These are phyloP conservation scores for Gadopsis marmoratus DNA, from an alignment of 2,797 vertebrate genomes.

Conservation along the genomic window DNA sequence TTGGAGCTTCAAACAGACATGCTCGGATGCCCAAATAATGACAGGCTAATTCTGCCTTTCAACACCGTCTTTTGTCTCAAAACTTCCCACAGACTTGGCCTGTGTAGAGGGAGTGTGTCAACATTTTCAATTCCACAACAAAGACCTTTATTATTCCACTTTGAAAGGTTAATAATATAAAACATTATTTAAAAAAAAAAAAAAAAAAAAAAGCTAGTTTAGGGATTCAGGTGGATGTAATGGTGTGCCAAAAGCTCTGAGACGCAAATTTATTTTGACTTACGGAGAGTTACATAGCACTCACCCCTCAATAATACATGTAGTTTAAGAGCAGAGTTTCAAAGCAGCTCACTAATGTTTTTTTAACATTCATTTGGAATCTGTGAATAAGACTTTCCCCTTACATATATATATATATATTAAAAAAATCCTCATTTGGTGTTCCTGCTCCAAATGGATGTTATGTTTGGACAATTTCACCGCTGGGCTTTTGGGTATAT, in stretches of 20 bases:
- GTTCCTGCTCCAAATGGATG: conserved; percentile 69
- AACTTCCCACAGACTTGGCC: conserved; percentile 61
- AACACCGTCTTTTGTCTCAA: conserved; percentile 77
- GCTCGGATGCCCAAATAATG: conserved; percentile 74
- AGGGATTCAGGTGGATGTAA: conserved; percentile 56
- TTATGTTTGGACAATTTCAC: conserved; percentile 75
- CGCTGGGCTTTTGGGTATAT: conserved; percentile 57
- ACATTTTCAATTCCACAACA: conserved; percentile 71
- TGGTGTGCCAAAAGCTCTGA: conserved; percentile 58
- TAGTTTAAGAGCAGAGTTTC: conserved; percentile 69
- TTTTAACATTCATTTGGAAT: conserved; percentile 71
- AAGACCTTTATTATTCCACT: conserved; percentile 67
- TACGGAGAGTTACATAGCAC: conserved; percentile 58
- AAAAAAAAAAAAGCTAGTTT: conserved; percentile 48
- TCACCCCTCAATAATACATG: conserved; percentile 66
- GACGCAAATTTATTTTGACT: conserved; percentile 72
- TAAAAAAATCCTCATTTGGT: conserved; percentile 67
- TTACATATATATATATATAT: conserved; percentile 49
- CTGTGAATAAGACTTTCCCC: conserved; percentile 76
- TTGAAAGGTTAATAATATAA: conserved; percentile 70
- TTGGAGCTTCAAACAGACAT: conserved; percentile 63
- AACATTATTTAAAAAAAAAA: conserved; percentile 63
- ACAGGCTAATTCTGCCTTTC: conserved; percentile 81
- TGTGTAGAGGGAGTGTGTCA: conserved; percentile 67
- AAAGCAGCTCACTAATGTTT: conserved; percentile 71